Percentiles rank a stretch among this genome's conserved stretches.
phyloP scores from a whole-genome alignment of 2,113 vertebrate species.

The Scomber scombrus region DNA sequence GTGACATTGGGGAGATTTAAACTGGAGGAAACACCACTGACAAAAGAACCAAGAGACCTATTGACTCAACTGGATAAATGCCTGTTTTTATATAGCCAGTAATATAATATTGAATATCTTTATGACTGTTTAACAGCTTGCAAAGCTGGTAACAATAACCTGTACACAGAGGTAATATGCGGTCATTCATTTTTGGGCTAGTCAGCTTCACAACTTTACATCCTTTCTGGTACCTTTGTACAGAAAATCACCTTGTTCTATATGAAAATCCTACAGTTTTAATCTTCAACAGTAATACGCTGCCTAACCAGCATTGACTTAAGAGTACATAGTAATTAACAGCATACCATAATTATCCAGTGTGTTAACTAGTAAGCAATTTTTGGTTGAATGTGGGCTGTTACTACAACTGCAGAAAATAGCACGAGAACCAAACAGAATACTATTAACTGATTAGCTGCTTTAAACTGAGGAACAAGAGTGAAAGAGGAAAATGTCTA shows the following conservation, averaged over 20 bases:
- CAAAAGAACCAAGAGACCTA: background rate
- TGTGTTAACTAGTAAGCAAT: conserved; percentile 2
- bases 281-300: background rate
- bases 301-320: conserved; percentile 27
- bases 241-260: background rate
- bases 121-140: background rate
- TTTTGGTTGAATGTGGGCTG: conserved; percentile 21
- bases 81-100: background rate
- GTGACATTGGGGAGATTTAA: background rate
- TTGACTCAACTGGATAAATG: background rate
- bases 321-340: conserved; percentile 34
- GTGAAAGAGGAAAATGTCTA: background rate
- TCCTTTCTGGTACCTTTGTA: background rate
- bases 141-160: background rate
- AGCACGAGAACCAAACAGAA: background rate
- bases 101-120: background rate
- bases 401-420: conserved; percentile 4
- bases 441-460: background rate
- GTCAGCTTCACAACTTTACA: background rate
- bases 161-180: background rate
- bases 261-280: background rate
- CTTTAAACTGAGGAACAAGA: background rate
- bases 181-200: background rate
- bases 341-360: conserved; percentile 40
- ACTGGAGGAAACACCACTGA: background rate